Evolutionary conservation across 2,113 vertebrate genomes (phyloP).

Genomic region (Poeciliopsis retropinna): DNA sequence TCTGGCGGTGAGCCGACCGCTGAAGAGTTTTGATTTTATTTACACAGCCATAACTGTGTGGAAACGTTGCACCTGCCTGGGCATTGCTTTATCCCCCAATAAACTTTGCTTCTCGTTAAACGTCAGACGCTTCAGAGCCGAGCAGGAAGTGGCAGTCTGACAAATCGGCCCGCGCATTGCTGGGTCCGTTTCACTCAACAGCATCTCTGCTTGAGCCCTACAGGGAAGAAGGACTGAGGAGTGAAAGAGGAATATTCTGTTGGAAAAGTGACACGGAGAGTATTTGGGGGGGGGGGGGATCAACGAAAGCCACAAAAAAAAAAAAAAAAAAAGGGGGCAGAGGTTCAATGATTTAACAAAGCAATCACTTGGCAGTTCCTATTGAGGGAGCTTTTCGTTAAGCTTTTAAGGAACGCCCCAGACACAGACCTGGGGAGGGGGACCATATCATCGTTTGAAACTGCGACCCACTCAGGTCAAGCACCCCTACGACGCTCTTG

Average conservation of each 20-base stretch:
- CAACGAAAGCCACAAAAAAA: not conserved
- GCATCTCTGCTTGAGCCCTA: slow-evolving; percentile 12
- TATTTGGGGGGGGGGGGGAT: slow-evolving; percentile 42
- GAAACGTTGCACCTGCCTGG: slow-evolving; percentile 57
- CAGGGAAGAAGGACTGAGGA: slow-evolving; percentile 12
- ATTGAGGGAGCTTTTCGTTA: slow-evolving; percentile 55
- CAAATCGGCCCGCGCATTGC: slow-evolving; percentile 32
- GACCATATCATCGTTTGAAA: slow-evolving; percentile 51
- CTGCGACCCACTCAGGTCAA: slow-evolving; percentile 65
- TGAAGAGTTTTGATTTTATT: slow-evolving; percentile 47
- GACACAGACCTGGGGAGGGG: slow-evolving; percentile 38
- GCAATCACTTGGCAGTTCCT: slow-evolving; percentile 39
- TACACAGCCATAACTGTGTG: slow-evolving; percentile 50
- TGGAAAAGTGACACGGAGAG: slow-evolving; percentile 26
- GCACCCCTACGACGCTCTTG: slow-evolving; percentile 40
- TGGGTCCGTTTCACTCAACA: slow-evolving; percentile 23
- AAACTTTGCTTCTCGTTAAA: slow-evolving; percentile 54
- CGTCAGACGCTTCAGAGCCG: slow-evolving; percentile 25
- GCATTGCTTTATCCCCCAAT: slow-evolving; percentile 52
- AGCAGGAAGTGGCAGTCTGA: slow-evolving; percentile 36
- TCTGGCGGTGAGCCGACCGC: slow-evolving; percentile 7
- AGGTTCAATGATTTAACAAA: slow-evolving; percentile 58
- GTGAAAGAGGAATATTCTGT: slow-evolving; percentile 4
- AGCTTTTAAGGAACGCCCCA: slow-evolving; percentile 46
- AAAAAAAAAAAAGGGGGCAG: slow-evolving; percentile 5